These are phyloP conservation scores for Natator depressus DNA, from an alignment of 2,113 vertebrate genomes.

Conservation along the genomic window DNA sequence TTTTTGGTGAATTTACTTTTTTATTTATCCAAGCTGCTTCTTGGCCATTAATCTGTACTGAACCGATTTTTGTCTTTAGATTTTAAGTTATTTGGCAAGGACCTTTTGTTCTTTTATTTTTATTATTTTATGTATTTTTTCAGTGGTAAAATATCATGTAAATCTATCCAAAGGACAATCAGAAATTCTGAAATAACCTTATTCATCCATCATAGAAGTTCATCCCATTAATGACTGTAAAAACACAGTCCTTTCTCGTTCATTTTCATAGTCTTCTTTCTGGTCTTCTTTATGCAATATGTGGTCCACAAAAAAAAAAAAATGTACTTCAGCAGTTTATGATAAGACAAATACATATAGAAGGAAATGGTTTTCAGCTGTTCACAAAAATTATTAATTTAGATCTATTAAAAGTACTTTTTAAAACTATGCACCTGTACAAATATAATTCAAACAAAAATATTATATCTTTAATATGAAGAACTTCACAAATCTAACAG, in stretches of 20 bases:
- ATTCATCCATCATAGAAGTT: background rate
- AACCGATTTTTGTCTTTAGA: background rate
- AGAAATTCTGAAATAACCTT: background rate
- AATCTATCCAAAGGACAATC: background rate
- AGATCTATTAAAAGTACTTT: background rate
- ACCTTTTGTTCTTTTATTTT: background rate
- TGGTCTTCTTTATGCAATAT: accelerated
- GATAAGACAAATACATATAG: background rate
- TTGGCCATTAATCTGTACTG: background rate
- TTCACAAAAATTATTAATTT: no score
- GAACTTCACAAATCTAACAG: background rate
- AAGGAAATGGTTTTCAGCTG: accelerated
- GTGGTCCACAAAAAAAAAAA: accelerated
- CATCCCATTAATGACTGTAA: background rate
- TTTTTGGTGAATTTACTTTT: background rate
- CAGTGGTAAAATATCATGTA: background rate
- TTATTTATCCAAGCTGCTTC: background rate
- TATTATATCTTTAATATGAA: background rate
- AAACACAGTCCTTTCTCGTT: background rate
- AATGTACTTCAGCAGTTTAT: background rate
- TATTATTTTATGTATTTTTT: background rate
- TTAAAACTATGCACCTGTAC: background rate
- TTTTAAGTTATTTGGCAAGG: background rate
- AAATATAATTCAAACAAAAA: background rate
- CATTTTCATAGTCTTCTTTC: background rate